phyloP scores from a whole-genome alignment of 2,888 invertebrate genomes.

The Xestia c-nigrum region DNA sequence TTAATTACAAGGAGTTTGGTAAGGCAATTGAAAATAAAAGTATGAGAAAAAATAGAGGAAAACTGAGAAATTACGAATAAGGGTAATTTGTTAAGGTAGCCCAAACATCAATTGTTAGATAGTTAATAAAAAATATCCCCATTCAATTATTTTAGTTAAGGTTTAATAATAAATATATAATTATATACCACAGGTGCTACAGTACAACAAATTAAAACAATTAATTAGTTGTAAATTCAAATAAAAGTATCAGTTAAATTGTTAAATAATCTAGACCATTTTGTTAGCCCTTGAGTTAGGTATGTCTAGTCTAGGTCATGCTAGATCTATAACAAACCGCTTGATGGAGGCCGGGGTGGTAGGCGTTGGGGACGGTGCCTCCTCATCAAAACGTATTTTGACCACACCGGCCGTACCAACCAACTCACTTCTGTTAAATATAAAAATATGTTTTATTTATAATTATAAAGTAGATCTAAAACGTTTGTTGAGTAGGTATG shows the following conservation, averaged over 20 bases:
- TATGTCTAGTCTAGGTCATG: conserved; percentile 83
- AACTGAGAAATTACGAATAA: conserved; percentile 24
- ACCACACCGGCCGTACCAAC: conserved; percentile 91
- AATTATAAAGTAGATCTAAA: conserved; percentile 22
- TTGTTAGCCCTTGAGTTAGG: conserved; percentile 85
- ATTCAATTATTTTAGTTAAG: conserved; percentile 38
- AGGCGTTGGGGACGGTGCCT: conserved; percentile 87
- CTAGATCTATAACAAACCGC: conserved; percentile 87
- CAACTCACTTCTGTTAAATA: conserved; percentile 91
- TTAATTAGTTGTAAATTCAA: conserved; percentile 45
- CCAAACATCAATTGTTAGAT: conserved; percentile 53
- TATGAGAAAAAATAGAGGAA: conserved; percentile 21
- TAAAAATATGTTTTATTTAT: conserved; percentile 68
- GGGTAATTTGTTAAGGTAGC: conserved; percentile 30
- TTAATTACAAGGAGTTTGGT: conserved; percentile 1
- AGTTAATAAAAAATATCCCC: conserved; percentile 57
- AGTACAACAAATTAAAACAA: conserved; percentile 29
- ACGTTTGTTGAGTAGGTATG: conserved; percentile 22
- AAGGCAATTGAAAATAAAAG: not conserved
- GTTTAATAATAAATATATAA: conserved; percentile 45
- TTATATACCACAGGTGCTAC: conserved; percentile 34
- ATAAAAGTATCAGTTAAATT: conserved; percentile 41
- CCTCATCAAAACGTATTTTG: conserved; percentile 90
- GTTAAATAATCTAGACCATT: conserved; percentile 62
- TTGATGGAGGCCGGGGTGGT: conserved; percentile 89